These are phyloP conservation scores for Callorhinus ursinus DNA, from an alignment of 2,113 vertebrate species.

Conservation along the genomic window DNA sequence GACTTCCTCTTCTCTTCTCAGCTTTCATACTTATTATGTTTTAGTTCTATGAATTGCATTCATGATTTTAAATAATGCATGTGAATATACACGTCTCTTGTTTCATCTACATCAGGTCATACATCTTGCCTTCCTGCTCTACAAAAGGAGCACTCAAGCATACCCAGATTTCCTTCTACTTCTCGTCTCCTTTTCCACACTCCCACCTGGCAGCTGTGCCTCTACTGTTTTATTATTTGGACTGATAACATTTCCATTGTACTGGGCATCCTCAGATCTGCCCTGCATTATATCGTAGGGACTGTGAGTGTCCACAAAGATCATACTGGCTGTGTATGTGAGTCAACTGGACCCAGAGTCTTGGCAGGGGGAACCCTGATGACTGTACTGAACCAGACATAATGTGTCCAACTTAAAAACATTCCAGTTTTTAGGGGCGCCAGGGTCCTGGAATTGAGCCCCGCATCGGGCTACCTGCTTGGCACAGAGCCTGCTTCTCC, in stretches of 20 bases:
- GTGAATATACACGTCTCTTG: background rate
- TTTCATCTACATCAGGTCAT: background rate
- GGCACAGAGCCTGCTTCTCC: background rate
- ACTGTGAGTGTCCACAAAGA: background rate
- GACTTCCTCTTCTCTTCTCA: background rate
- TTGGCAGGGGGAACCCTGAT: background rate
- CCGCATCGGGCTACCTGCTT: background rate
- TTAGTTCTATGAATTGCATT: constrained; percentile 17
- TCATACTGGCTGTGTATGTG: background rate
- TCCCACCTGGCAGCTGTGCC: background rate
- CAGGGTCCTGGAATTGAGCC: background rate
- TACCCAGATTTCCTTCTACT: background rate
- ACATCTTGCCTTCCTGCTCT: background rate
- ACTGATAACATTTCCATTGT: background rate
- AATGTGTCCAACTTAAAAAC: background rate
- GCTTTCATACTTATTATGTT: background rate
- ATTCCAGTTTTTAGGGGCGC: background rate
- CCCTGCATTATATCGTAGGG: background rate
- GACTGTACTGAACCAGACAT: background rate
- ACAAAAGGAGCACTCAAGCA: background rate
- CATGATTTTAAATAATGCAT: background rate
- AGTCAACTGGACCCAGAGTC: background rate
- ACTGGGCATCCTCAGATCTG: background rate
- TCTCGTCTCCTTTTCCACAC: background rate
- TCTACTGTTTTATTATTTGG: background rate